phyloP scores from a whole-genome alignment of 2,113 vertebrate genomes.

The Cyprinodon brontotheroides region DNA sequence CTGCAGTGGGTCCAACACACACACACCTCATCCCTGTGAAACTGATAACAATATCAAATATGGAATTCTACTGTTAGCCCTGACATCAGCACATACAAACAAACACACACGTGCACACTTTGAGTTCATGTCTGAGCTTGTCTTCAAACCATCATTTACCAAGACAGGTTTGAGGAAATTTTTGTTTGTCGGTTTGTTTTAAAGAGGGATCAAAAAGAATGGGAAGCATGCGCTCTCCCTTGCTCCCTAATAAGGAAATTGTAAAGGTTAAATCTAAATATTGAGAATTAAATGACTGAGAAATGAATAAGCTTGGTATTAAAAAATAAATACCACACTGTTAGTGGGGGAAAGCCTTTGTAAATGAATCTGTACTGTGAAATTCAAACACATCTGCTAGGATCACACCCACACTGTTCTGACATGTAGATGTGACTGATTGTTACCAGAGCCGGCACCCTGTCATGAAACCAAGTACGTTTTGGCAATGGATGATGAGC shows the following conservation, averaged over 20 bases:
- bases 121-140: conserved; percentile 5
- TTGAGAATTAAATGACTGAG: conserved; percentile 3
- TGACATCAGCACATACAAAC: conserved; percentile 1
- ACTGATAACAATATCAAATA: conserved; percentile 69
- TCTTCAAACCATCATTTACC: background rate
- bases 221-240: conserved; percentile 4
- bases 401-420: conserved; percentile 7
- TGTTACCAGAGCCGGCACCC: conserved; percentile 42
- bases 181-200: conserved; percentile 16
- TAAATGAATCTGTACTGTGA: conserved; percentile 13
- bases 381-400: conserved; percentile 15
- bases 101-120: conserved; percentile 7
- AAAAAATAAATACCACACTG: conserved; percentile 37
- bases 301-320: conserved; percentile 14
- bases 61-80: conserved; percentile 59
- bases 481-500: conserved; percentile 48
- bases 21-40: conserved; percentile 53
- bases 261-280: conserved; percentile 42
- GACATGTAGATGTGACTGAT: conserved; percentile 49
- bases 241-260: conserved; percentile 21
- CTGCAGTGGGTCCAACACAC: conserved; percentile 72
- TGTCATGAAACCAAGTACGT: conserved; percentile 54
- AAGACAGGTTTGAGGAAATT: background rate
- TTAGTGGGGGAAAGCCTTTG: background rate
- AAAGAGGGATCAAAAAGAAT: conserved; percentile 10